These are phyloP conservation scores for Peucedramus taeniatus DNA, from an alignment of 2,113 vertebrate species.

Conservation along the genomic window DNA sequence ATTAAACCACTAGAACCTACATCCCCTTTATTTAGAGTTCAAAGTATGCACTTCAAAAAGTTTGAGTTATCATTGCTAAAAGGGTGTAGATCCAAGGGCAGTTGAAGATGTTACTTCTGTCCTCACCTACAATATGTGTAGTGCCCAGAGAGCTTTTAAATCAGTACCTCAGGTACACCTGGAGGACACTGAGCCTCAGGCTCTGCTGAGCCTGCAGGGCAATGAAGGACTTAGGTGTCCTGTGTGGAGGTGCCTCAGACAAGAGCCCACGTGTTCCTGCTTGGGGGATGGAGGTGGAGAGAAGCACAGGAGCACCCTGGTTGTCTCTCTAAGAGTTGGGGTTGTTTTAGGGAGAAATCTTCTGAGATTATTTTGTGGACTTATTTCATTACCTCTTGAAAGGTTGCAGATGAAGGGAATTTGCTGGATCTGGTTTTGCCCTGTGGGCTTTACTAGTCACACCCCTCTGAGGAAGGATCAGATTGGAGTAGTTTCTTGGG, in stretches of 20 bases:
- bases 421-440: not conserved
- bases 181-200: not conserved
- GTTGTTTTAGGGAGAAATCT: not conserved
- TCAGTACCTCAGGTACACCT: not conserved
- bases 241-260: too few relatives aligned
- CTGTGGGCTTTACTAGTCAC: not conserved
- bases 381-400: not conserved
- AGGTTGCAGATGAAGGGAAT: not conserved
- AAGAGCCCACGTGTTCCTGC: not conserved
- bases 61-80: not conserved
- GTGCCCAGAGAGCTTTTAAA: not conserved
- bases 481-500: not conserved
- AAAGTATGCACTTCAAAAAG: not conserved
- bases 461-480: not conserved
- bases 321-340: not conserved
- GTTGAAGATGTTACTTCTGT: not conserved
- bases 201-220: not conserved
- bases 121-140: not conserved
- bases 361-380: not conserved
- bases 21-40: not conserved
- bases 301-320: not conserved
- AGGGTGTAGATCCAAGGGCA: not conserved
- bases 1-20: not conserved
- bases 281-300: not conserved
- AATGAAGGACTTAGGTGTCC: accelerated